Evolutionary conservation across 64 coral and sea anemone species (phyloP).

Genomic region (Dendrophyllia cribrosa): DNA sequence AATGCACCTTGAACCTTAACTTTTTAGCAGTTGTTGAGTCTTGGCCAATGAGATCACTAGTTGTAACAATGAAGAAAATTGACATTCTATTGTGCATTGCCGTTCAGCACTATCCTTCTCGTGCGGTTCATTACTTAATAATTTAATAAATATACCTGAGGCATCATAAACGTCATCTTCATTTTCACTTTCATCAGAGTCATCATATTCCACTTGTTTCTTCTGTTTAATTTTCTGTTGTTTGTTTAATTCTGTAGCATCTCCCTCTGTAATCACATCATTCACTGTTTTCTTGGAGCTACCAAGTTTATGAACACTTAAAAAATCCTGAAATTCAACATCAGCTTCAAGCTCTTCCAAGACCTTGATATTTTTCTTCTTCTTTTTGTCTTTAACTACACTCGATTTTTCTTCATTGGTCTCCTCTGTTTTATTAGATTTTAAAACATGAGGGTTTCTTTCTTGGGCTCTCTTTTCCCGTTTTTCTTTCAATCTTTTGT

Average conservation of each 20-base stretch:
- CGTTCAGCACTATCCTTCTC: neutral
- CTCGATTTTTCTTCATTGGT: neutral
- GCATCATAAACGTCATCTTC: slow-evolving; percentile 67
- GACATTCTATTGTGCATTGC: too few relatives aligned
- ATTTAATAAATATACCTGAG: slow-evolving; percentile 6
- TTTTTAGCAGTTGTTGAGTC: too few relatives aligned
- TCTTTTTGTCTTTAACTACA: slow-evolving; percentile 63
- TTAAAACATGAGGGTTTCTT: neutral
- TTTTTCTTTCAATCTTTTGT: slow-evolving; percentile 74
- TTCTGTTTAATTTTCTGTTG: slow-evolving; percentile 18
- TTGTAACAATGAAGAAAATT: too few relatives aligned
- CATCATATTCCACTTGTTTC: slow-evolving; percentile 63
- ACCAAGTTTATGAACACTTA: slow-evolving; percentile 73
- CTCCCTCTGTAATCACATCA: slow-evolving; percentile 41
- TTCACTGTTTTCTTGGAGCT: slow-evolving; percentile 66
- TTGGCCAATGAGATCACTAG: too few relatives aligned
- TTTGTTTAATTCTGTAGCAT: neutral
- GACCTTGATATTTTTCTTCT: slow-evolving; percentile 34
- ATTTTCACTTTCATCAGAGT: slow-evolving; percentile 74
- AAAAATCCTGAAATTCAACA: slow-evolving; percentile 88
- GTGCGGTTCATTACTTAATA: neutral
- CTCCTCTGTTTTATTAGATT: slow-evolving; percentile 22
- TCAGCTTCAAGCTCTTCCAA: slow-evolving; percentile 76
- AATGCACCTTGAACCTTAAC: too few relatives aligned
- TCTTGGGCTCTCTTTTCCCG: slow-evolving; percentile 10